Evolutionary conservation across 2,113 vertebrate species (phyloP).

Genomic region (Petrocephalus zakoni): DNA sequence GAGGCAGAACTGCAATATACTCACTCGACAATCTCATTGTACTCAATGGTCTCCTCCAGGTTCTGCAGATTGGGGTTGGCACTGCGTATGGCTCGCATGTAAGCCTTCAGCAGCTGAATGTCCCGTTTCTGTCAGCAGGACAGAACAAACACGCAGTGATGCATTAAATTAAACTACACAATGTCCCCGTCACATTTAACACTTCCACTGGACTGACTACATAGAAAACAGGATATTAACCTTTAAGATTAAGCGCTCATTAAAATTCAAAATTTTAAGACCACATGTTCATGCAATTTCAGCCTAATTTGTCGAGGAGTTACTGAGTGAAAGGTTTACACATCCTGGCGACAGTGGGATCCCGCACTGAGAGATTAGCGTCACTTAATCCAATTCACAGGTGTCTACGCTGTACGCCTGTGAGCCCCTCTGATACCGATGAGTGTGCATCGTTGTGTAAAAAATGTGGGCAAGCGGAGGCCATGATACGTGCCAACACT

Average conservation of each 20-base stretch:
- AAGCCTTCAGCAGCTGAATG: constrained; percentile 94
- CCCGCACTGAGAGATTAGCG: neutral
- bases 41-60: constrained; percentile 94
- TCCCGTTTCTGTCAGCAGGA: constrained; percentile 76
- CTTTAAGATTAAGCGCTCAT: neutral
- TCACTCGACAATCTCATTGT: constrained; percentile 97
- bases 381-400: neutral
- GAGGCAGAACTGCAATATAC: constrained; percentile 33
- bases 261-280: neutral
- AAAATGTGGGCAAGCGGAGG: neutral
- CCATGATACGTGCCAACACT: neutral
- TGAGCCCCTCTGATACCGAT: neutral
- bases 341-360: neutral
- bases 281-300: neutral
- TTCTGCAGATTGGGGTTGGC: constrained; percentile 96
- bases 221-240: neutral
- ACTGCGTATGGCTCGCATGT: constrained; percentile 95
- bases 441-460: neutral
- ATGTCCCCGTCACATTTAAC: neutral
- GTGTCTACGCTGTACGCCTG: neutral
- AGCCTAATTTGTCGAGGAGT: neutral
- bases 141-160: neutral
- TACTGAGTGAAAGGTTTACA: neutral
- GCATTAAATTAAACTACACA: constrained; percentile 10
- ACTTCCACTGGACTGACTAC: neutral